Percentiles rank a stretch among this genome's conserved stretches.
These are phyloP conservation scores for Petromus typicus DNA, from an alignment of 2,113 vertebrate species.

Conservation along the genomic window DNA sequence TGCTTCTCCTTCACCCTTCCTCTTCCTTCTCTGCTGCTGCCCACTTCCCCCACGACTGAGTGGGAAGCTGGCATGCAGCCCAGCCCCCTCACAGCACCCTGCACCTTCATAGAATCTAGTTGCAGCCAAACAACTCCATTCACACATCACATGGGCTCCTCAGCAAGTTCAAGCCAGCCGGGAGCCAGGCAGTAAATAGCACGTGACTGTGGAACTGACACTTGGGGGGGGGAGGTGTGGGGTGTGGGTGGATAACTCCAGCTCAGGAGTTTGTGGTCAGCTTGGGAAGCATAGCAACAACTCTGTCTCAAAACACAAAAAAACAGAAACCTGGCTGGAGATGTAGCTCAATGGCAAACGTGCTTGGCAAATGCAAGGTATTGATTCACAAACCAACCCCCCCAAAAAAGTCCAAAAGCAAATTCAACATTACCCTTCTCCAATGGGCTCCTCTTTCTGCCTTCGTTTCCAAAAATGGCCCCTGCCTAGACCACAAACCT, in stretches of 20 bases:
- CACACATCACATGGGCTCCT: accelerated
- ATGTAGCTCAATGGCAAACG: neutral
- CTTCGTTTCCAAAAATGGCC: neutral
- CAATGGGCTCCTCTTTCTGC: neutral
- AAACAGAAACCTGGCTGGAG: too few relatives aligned
- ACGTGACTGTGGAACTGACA: neutral
- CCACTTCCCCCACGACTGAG: constrained; percentile 18
- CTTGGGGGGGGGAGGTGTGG: too few relatives aligned
- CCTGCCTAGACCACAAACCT: neutral
- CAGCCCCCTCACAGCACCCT: neutral
- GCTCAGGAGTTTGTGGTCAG: neutral
- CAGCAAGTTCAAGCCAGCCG: neutral
- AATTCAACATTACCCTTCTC: neutral
- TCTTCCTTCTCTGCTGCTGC: constrained; percentile 23
- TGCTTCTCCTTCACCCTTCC: constrained; percentile 65
- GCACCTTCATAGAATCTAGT: neutral
- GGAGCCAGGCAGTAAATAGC: neutral
- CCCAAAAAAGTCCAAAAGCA: neutral
- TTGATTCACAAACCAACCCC: neutral
- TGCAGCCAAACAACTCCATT: neutral
- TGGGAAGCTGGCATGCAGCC: neutral
- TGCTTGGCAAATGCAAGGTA: neutral
- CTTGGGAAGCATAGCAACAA: neutral
- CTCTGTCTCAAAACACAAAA: neutral
- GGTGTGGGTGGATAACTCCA: neutral